Base-by-base conservation (phyloP, 2,888 invertebrate genomes). In the Patella depressa region DNA sequence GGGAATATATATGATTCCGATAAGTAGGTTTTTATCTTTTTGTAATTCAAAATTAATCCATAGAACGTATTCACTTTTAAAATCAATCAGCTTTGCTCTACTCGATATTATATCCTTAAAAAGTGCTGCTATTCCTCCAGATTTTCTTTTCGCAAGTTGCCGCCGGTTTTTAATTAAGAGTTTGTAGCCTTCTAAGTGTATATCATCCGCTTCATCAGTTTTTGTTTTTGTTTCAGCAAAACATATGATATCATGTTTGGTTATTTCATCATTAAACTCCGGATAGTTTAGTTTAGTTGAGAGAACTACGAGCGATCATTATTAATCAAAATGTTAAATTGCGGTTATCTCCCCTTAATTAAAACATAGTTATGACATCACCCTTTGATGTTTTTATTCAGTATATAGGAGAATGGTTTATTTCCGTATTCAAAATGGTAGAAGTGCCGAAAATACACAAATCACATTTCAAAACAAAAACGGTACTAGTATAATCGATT, bases 171-270 rank as follows among this genome's bases (percentile, higher is more conserved):
- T 77, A 59, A 59, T n/a, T n/a, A 53, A 17, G 29, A 53, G 55
- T 17, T 59, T 59, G 53, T 57, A 76, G 17, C 65, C 59, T 34
- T 29, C 34, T 34, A 57, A 34, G 59, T 72, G 14, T 4, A 76
- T 76, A 45, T 5, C 54, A 70, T 65, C 72, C 15, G 53, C 17
- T 45, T 76, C 53, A 65, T 72, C 76, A 7, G 72, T 59, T 76
- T 76, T 72, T n/a, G n/a, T n/a, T n/a, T n/a, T n/a, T 45, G 76
- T 76, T 45, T 76, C 76, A 24, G 72, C 57, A 34, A 76, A 34
- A 72, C 76, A 71, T 11, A 76, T 15, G 24, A 76, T 57, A 59
- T 76, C 72, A 72, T 76, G 45, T 4, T 59, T 76, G 24, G 57
- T 45, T 45, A 76, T 57, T 11, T 34, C 12, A 17, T 17, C 34